phyloP scores from a whole-genome alignment of 2,888 invertebrate genomes.

The Agrilus mali region DNA sequence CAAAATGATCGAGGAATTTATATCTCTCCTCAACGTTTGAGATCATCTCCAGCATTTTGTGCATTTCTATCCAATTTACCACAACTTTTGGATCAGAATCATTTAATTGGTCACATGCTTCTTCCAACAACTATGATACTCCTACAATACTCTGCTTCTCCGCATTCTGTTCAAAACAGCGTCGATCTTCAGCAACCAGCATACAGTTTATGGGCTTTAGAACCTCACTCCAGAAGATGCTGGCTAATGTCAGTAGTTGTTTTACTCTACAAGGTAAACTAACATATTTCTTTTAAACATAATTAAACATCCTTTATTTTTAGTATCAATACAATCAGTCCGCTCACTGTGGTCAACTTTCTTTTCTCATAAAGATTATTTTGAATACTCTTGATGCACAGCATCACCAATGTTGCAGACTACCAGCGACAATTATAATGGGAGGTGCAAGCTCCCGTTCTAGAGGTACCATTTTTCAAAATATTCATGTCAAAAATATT shows the following conservation, averaged over 20 bases:
- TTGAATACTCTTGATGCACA: conserved; percentile 86
- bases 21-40: conserved; percentile 74
- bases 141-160: conserved; percentile 73
- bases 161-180: conserved; percentile 42
- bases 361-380: conserved; percentile 75
- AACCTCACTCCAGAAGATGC: conserved; percentile 73
- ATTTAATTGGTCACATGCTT: conserved; percentile 80
- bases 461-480: conserved; percentile 39
- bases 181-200: conserved; percentile 51
- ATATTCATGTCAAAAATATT: conserved; percentile 6
- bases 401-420: conserved; percentile 79
- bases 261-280: conserved; percentile 80
- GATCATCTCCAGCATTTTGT: conserved; percentile 88
- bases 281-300: background rate
- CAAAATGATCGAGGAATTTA: conserved; percentile 82
- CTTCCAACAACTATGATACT: conserved; percentile 73
- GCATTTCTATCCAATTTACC: conserved; percentile 90
- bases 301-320: conserved; percentile 13
- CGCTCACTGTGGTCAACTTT: conserved; percentile 55
- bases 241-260: conserved; percentile 92
- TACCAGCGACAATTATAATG: conserved; percentile 68
- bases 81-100: conserved; percentile 91
- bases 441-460: conserved; percentile 55
- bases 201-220: conserved; percentile 80
- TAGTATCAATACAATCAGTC: conserved; percentile 68